A percentile compares a stretch with the other conserved stretches of the same genome.
Evolutionary conservation across 2,888 invertebrate species (phyloP).

Genomic region (Dysmachus trigonus): DNA sequence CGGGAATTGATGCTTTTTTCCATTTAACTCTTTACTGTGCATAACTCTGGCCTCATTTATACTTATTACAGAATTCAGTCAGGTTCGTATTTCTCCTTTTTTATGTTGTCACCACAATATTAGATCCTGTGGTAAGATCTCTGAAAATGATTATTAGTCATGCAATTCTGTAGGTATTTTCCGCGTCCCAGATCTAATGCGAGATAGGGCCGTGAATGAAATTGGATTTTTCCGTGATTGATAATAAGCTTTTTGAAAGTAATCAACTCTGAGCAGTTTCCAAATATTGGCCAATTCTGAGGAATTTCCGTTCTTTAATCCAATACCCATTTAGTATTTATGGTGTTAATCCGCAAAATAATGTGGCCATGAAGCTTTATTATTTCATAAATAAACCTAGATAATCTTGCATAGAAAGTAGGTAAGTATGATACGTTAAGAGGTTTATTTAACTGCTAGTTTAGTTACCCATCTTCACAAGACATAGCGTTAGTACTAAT

Average conservation of each 20-base stretch:
- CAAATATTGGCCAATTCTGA: not conserved
- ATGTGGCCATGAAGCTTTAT: not conserved
- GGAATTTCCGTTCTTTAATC: not conserved
- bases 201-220: not conserved
- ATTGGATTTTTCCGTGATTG: constrained; percentile 27
- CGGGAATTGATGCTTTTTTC: not conserved
- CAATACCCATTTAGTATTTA: not conserved
- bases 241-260: not conserved
- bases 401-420: not conserved
- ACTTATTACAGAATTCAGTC: not conserved
- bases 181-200: not conserved
- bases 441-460: too few species aligned
- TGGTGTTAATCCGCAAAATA: not conserved
- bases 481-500: too few species aligned
- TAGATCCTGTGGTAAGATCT: not conserved
- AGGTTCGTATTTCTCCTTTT: not conserved
- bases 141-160: not conserved
- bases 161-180: constrained; percentile 5
- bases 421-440: not conserved
- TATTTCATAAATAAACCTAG: not conserved
- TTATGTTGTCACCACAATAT: not conserved
- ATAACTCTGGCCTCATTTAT: not conserved
- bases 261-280: not conserved
- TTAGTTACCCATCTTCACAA: too few species aligned
- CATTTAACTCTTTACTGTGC: not conserved